Conservation (phyloP, 1,140 invertebrate genomes). For the Sitobion miscanthi region DNA sequence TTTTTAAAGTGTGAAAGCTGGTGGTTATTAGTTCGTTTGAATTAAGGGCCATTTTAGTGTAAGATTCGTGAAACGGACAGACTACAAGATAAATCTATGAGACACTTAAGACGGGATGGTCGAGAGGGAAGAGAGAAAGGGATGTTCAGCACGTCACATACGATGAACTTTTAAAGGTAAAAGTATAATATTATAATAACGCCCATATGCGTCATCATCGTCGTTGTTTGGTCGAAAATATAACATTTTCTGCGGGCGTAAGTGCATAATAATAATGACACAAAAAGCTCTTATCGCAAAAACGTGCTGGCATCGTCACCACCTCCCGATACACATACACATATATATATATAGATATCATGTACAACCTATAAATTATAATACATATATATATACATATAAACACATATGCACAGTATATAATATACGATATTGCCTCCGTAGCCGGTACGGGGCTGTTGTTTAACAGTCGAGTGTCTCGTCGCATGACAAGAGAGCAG, state of each 20-base stretch:
- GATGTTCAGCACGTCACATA: background rate
- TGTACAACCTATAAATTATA: no score
- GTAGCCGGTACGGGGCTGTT: background rate
- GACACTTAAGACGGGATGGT: background rate
- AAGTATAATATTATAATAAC: background rate
- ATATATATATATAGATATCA: background rate
- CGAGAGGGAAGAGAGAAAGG: background rate
- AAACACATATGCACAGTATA: background rate
- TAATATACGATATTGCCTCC: background rate
- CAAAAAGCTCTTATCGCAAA: background rate
- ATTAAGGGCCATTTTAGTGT: background rate
- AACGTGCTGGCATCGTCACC: background rate
- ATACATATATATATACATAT: background rate
- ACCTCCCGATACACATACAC: background rate
- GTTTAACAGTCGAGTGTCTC: slow-evolving; percentile 36
- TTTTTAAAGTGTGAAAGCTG: background rate
- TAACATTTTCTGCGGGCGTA: background rate
- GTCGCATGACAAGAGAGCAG: slow-evolving; percentile 44
- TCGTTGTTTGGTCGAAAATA: background rate
- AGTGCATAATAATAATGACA: background rate
- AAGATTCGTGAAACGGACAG: background rate
- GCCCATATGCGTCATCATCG: background rate
- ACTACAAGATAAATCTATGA: background rate
- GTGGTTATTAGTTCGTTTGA: background rate
- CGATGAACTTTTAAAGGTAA: background rate